These are phyloP conservation scores for Trachelus iudaicus DNA, from an alignment of 2,888 invertebrate species.

Conservation along the genomic window DNA sequence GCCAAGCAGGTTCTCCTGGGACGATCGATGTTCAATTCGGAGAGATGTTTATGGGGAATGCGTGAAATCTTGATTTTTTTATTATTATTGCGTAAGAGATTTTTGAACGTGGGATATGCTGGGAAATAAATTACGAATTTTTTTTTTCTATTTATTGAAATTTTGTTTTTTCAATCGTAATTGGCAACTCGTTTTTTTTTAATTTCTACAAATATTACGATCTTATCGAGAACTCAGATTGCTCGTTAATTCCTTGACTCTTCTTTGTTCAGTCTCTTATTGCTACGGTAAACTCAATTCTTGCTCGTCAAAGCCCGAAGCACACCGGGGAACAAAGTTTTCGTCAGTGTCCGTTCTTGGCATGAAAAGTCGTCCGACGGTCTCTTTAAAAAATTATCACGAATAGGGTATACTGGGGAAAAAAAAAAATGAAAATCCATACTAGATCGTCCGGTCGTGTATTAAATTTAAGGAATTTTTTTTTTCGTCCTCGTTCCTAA, in stretches of 20 bases:
- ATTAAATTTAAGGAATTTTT: too few species aligned
- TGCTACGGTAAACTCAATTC: background rate
- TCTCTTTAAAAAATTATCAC: background rate
- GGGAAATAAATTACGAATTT: too few species aligned
- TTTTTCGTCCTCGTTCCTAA: background rate
- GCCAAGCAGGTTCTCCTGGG: background rate
- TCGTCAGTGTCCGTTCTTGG: background rate
- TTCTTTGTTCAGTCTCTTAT: background rate
- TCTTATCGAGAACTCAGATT: fast-evolving
- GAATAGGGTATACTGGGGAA: background rate
- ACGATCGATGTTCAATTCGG: background rate
- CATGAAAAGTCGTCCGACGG: too few species aligned
- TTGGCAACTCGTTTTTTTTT: background rate
- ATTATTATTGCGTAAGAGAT: too few species aligned
- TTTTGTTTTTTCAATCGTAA: too few species aligned
- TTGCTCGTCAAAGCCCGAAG: background rate
- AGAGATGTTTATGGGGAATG: background rate
- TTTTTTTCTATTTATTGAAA: too few species aligned
- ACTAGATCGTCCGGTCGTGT: too few species aligned
- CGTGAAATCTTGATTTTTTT: background rate
- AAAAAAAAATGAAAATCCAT: background rate
- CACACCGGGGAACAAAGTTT: background rate
- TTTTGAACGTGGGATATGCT: too few species aligned
- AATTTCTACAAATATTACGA: background rate
- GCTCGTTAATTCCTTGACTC: background rate